Base-by-base conservation (phyloP, 2,888 invertebrate species). In the Itoplectis maculator region DNA sequence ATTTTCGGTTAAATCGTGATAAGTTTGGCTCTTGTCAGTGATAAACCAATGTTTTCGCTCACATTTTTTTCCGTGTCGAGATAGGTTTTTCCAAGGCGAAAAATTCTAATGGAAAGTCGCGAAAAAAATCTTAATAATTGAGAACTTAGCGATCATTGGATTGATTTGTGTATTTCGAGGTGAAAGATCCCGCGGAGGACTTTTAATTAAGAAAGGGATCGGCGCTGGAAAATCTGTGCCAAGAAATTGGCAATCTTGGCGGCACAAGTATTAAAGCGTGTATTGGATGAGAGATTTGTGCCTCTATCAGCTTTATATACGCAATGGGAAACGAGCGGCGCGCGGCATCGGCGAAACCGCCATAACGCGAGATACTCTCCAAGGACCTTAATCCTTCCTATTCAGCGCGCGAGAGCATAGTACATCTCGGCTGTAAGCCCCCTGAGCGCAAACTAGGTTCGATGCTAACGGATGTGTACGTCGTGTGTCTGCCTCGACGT, bases 341-440 rank as follows among this genome's bases (percentile, higher is more conserved):
- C 29, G 29, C 29, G 29, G 70, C 54, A 68, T 77, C 76, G 80
- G 61, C 45, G 77, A 81, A 81, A 74, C 73, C 81, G 63, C 63
- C 68, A 65, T 79, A 79, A 82, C 82, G 79, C 82, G 66, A 70
- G 73, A 81, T 81, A 86, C 84, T 89, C 90, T 88, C 88, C 76
- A 77, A 87, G 88, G 89, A 90, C 88, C 86, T 88, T 88, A 86
- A 87, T 86, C 87, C 82, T 84, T 84, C 83, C 84, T 85, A 85
- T 88, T 87, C 83, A 84, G 81, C 72, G 81, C 82, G 79, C 77
- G 83, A 80, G 79, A 79, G 75, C 66, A 47, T 15, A 35, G 69
- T 66, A 20, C 15, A 13, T 51, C 72, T 72, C 54, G 37, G 23
- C 45, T 13, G 29, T 15, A 23, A 20, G 56, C 70, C 51, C 66